Base-by-base conservation (phyloP, 2,888 invertebrate species). In the Cephus runcator region DNA sequence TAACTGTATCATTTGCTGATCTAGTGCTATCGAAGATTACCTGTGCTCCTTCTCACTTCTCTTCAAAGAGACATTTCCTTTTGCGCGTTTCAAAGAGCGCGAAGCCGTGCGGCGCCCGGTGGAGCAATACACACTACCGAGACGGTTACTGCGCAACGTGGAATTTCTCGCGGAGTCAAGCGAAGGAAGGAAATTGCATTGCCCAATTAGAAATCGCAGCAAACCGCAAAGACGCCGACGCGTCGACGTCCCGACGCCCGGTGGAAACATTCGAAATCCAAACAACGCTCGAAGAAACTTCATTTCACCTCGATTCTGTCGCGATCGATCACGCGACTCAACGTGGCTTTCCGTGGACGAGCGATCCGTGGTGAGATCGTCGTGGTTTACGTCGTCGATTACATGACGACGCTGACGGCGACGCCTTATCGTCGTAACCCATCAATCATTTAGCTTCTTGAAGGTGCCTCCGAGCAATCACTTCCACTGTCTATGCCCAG, bases 131-230 rank as follows among this genome's bases (percentile, higher is more conserved):
- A 56, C 56, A 23, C 23, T 9, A 23, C 56, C 23, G 23, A 56
- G 56, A 56, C 68, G 34, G 68, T 12, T 34, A 34, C 76, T 78
- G 76, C 78, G 78, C 78, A 78, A 78, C 74, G 78, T 75, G 78
- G 78, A 78, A 78, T 78, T 78, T 78, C 78, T 76, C 78, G 77
- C 81, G 82, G 78, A 80, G 71, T 9, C 33, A 81, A 78, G 76
- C 81, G 83, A 81, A 84, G 83, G 84, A 85, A 85, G 86, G 86
- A 87, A 86, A 86, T 86, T 85, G 84, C 84, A 84, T 84, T 83
- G 85, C 82, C 85, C 85, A 87, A 86, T 85, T 87, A 86, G 84
- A 87, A 86, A 86, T 85, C 84, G 83, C 71, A 15, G 71, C 31
- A 34, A 34, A 83, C 84, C 84, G 83, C 84, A 83, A 81, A 84